Conservation (phyloP, 2,888 invertebrate genomes). For the Crocallis elinguaria region DNA sequence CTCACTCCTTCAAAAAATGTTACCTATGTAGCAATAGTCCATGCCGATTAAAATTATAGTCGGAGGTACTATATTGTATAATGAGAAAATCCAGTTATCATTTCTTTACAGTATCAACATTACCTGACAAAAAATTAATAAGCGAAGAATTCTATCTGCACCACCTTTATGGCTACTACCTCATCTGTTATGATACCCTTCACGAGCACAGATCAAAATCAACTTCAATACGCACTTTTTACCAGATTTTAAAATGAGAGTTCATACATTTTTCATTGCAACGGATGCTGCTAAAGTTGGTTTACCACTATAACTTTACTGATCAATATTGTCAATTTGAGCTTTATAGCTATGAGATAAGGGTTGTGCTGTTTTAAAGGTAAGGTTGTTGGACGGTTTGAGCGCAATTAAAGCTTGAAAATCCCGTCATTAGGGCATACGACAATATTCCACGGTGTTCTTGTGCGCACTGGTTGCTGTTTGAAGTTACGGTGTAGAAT, state of each 20-base stretch:
- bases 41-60: too few relatives aligned
- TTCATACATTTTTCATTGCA: conserved; percentile 81
- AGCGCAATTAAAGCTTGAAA: conserved; percentile 82
- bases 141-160: conserved; percentile 21
- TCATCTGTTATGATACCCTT: conserved; percentile 69
- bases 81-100: background rate
- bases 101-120: conserved; percentile 5
- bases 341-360: conserved; percentile 36
- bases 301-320: conserved; percentile 41
- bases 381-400: conserved; percentile 64
- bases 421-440: conserved; percentile 79
- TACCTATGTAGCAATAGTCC: too few relatives aligned
- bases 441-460: conserved; percentile 84
- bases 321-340: conserved; percentile 15
- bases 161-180: conserved; percentile 38
- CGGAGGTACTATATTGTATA: background rate
- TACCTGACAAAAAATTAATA: conserved; percentile 23
- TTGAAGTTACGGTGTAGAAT: conserved; percentile 23
- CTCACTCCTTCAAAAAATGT: too few relatives aligned
- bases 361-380: conserved; percentile 19
- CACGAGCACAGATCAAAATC: conserved; percentile 74
- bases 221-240: conserved; percentile 71
- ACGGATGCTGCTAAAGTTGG: conserved; percentile 60
- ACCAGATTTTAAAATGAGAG: conserved; percentile 62
- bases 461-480: conserved; percentile 46